Evolutionary conservation across 2,888 invertebrate species (phyloP).

Genomic region (Cryptophagus acutangulus): DNA sequence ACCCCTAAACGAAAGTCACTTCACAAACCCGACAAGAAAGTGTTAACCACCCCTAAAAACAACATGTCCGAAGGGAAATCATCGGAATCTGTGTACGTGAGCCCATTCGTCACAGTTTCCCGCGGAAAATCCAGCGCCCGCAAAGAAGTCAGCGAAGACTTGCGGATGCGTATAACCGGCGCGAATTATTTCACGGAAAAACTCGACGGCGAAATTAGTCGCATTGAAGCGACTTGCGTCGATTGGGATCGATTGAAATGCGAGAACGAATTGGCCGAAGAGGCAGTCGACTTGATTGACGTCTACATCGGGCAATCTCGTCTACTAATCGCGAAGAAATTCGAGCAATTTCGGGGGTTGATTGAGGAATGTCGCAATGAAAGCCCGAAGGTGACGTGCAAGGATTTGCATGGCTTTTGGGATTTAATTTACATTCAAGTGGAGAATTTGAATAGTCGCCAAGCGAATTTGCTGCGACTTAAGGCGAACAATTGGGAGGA

Average conservation of each 20-base stretch:
- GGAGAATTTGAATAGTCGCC: conserved; percentile 60
- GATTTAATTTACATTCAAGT: conserved; percentile 79
- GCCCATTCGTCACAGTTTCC: conserved; percentile 57
- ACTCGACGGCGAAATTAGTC: conserved; percentile 52
- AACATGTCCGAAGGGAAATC: too few species aligned
- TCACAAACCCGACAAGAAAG: too few species aligned
- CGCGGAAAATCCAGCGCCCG: conserved; percentile 58
- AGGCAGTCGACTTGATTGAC: conserved; percentile 57
- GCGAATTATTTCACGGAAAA: conserved; percentile 47
- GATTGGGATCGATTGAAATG: conserved; percentile 53
- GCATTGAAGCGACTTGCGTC: conserved; percentile 52
- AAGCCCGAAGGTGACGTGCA: conserved; percentile 53
- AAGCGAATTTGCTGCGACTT: conserved; percentile 50
- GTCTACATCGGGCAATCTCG: conserved; percentile 74
- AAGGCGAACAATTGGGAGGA: conserved; percentile 54
- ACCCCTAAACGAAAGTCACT: too few species aligned
- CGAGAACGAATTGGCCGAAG: conserved; percentile 47
- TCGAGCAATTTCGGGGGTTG: conserved; percentile 61
- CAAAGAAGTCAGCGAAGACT: conserved; percentile 43
- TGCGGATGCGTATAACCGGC: conserved; percentile 22
- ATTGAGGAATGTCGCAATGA: conserved; percentile 47
- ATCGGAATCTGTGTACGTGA: conserved; percentile 50
- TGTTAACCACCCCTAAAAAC: too few species aligned
- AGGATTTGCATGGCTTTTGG: conserved; percentile 84
- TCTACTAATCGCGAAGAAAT: conserved; percentile 69